Percentiles rank a stretch among this genome's conserved stretches.
These are phyloP conservation scores for Pseudococcus viburni DNA, from an alignment of 2,888 invertebrate genomes.

Conservation along the genomic window DNA sequence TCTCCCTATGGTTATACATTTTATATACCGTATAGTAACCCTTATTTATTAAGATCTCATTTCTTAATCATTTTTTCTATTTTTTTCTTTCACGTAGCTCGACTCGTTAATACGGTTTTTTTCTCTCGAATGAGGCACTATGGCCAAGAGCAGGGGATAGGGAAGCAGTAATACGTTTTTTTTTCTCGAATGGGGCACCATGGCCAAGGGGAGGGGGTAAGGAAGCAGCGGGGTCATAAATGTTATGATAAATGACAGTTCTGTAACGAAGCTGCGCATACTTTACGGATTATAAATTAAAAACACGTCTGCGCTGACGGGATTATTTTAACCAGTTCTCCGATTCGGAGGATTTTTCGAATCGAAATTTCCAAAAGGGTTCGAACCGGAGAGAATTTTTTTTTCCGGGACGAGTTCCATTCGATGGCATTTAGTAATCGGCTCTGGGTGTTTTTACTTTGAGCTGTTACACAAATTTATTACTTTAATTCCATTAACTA, in stretches of 20 bases:
- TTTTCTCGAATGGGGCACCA: background rate
- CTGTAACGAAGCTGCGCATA: constrained; percentile 29
- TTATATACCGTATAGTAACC: constrained; percentile 26
- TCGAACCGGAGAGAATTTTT: background rate
- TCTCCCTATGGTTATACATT: background rate
- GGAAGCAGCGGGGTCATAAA: background rate
- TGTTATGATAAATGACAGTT: constrained; percentile 56
- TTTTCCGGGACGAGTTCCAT: background rate
- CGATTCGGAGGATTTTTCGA: background rate
- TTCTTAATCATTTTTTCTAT: constrained; percentile 45
- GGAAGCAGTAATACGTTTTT: background rate
- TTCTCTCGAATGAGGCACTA: background rate
- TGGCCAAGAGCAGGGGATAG: no score
- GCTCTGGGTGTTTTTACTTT: constrained; percentile 28
- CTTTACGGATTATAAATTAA: constrained; percentile 46
- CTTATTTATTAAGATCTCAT: constrained; percentile 55
- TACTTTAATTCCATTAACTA: constrained; percentile 54
- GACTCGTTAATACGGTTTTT: background rate
- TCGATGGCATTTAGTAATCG: background rate
- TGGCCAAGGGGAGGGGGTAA: background rate
- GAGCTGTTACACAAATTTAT: constrained; percentile 26
- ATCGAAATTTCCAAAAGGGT: background rate
- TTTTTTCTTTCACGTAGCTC: background rate
- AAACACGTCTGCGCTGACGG: background rate
- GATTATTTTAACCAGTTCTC: constrained; percentile 36